Evolutionary conservation across 53 echinoderm and acorn worm genomes (phyloP).

Genomic region (Zoroaster sp.): DNA sequence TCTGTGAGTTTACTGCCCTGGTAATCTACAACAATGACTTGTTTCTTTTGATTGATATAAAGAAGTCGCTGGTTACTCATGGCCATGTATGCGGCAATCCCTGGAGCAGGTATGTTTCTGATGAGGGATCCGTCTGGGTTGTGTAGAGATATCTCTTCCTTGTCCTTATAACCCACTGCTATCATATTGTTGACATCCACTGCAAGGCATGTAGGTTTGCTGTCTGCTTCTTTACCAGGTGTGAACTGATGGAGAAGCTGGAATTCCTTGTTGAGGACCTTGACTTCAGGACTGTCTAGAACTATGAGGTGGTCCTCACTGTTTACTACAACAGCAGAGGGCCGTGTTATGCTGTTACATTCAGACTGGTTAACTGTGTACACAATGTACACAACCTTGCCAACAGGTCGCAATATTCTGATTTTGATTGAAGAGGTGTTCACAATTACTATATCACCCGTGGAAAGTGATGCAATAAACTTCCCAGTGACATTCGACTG

Average conservation of each 20-base stretch:
- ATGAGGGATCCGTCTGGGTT: slow-evolving; percentile 18
- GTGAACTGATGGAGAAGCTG: slow-evolving; percentile 26
- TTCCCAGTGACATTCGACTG: neutral
- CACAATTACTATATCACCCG: neutral
- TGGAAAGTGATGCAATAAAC: neutral
- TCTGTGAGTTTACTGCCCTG: neutral
- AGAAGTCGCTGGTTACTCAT: neutral
- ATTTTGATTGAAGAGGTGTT: neutral
- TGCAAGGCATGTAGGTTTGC: slow-evolving; percentile 13
- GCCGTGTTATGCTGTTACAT: neutral
- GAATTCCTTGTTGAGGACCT: neutral
- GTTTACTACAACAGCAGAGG: neutral
- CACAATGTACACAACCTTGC: neutral
- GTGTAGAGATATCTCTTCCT: slow-evolving; percentile 23
- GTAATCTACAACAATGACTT: neutral
- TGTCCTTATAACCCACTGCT: slow-evolving; percentile 23
- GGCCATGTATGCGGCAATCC: neutral
- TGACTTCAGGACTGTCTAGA: neutral
- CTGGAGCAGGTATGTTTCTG: slow-evolving; percentile 22
- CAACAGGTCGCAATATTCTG: neutral
- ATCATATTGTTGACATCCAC: slow-evolving; percentile 41
- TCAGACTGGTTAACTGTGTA: neutral
- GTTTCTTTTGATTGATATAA: neutral
- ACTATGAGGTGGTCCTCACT: neutral
- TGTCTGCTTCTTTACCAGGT: neutral